A percentile compares a stretch with the other conserved stretches of the same genome.
phyloP scores from a whole-genome alignment of 1,140 invertebrate genomes.

The Pararge aegeria region DNA sequence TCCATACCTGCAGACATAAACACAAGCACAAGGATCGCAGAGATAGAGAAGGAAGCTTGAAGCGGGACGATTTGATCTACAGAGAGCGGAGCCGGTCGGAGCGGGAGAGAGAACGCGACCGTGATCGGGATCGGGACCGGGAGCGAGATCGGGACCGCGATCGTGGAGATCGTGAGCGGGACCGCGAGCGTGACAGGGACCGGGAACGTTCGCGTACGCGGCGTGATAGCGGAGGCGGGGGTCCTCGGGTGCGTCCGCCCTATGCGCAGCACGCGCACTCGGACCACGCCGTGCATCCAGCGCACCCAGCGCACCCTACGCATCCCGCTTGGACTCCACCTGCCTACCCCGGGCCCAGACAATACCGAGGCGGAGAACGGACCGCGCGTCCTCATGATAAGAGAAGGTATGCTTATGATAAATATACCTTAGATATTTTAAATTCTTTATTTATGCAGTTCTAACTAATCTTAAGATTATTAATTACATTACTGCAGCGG shows the following conservation, averaged over 20 bases:
- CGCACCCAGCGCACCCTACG: conserved; percentile 33
- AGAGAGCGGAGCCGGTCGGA: conserved; percentile 70
- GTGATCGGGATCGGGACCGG: conserved; percentile 60
- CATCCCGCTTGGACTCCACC: conserved; percentile 63
- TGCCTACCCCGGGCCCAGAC: conserved; percentile 64
- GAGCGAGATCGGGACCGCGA: conserved; percentile 68
- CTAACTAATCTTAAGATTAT: too few species aligned
- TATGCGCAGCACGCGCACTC: conserved; percentile 52
- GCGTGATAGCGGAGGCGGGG: conserved; percentile 66
- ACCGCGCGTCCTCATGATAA: conserved; percentile 68
- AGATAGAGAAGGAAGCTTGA: conserved; percentile 68
- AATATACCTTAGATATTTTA: neutral
- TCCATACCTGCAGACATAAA: conserved; percentile 72
- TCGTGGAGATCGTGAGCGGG: conserved; percentile 51
- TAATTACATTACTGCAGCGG: too few species aligned
- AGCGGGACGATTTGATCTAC: conserved; percentile 74
- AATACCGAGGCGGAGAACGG: conserved; percentile 62
- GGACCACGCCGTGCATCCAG: conserved; percentile 46
- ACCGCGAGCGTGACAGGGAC: conserved; percentile 48
- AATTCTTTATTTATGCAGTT: too few species aligned
- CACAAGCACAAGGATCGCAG: conserved; percentile 74
- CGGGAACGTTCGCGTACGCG: conserved; percentile 63
- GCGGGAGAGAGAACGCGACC: conserved; percentile 55
- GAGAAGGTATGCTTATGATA: conserved; percentile 47
- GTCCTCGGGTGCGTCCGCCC: conserved; percentile 44